Conservation (phyloP, 1,140 invertebrate genomes). For the Dendrolimus punctatus region DNA sequence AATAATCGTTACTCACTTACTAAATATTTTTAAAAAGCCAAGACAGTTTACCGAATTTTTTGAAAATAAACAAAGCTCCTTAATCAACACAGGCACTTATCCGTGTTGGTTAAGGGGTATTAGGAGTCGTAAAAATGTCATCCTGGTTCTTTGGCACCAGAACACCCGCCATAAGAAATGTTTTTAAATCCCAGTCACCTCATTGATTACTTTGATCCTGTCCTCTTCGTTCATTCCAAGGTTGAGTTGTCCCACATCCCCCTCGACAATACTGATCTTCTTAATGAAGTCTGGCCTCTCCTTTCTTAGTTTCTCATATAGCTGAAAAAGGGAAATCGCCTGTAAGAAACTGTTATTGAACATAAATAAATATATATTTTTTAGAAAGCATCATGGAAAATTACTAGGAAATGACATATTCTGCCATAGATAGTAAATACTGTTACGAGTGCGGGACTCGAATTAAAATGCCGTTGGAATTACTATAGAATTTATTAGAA, state of each 20-base stretch:
- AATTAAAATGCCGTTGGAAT: no score
- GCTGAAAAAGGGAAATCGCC: slow-evolving; percentile 27
- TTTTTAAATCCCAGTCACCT: slow-evolving; percentile 63
- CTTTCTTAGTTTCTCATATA: slow-evolving; percentile 75
- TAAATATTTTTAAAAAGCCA: no score
- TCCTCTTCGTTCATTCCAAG: slow-evolving; percentile 80
- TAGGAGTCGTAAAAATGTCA: not conserved
- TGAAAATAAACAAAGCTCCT: no score
- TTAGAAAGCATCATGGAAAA: no score
- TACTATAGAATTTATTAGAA: no score
- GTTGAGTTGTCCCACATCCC: slow-evolving; percentile 78
- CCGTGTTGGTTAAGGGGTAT: no score
- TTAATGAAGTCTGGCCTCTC: slow-evolving; percentile 74
- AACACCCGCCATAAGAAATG: not conserved
- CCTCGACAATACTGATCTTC: slow-evolving; percentile 75
- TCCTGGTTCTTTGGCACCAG: no score
- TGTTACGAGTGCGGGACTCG: no score
- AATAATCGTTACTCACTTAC: no score
- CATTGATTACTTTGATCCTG: slow-evolving; percentile 77
- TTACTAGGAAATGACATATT: not conserved
- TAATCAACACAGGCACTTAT: no score
- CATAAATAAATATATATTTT: not conserved
- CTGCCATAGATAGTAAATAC: no score
- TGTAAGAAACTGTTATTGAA: not conserved
- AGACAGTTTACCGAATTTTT: no score